Conservation (phyloP, 2,888 invertebrate species). For the Pandemis corylana region DNA sequence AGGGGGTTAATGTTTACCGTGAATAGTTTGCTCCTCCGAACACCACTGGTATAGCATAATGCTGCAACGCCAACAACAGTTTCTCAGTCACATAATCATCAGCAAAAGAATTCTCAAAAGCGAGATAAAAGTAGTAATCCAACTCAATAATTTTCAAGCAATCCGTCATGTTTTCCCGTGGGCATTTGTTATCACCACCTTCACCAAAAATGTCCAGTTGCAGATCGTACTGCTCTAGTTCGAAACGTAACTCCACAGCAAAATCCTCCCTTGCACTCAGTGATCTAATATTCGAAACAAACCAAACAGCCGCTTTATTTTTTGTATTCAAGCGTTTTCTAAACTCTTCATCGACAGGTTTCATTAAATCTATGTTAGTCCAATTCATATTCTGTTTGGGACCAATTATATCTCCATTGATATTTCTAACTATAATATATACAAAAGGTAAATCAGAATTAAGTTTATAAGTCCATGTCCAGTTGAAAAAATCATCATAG, state of each 20-base stretch:
- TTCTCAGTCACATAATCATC: slow-evolving; percentile 73
- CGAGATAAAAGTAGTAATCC: slow-evolving; percentile 68
- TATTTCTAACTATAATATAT: slow-evolving; percentile 57
- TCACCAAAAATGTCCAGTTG: slow-evolving; percentile 60
- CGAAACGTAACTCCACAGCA: slow-evolving; percentile 49
- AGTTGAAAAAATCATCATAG: slow-evolving; percentile 62
- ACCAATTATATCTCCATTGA: slow-evolving; percentile 52
- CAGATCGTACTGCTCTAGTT: slow-evolving; percentile 52
- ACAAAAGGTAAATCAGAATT: slow-evolving; percentile 60
- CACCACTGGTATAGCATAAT: slow-evolving; percentile 66
- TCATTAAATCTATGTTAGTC: slow-evolving; percentile 55
- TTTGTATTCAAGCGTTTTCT: slow-evolving; percentile 55
- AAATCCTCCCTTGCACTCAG: slow-evolving; percentile 52
- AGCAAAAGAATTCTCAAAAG: slow-evolving; percentile 67
- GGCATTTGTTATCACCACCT: slow-evolving; percentile 58
- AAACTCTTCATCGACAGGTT: slow-evolving; percentile 51
- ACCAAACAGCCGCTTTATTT: slow-evolving; percentile 64
- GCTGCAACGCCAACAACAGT: slow-evolving; percentile 58
- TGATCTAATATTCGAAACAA: slow-evolving; percentile 62
- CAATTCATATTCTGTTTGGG: slow-evolving; percentile 59
- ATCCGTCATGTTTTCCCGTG: slow-evolving; percentile 45
- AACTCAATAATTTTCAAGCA: slow-evolving; percentile 56
- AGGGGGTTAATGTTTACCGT: slow-evolving; percentile 52
- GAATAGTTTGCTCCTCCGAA: slow-evolving; percentile 71
- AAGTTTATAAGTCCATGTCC: slow-evolving; percentile 65